phyloP scores from a whole-genome alignment of 2,113 vertebrate species.

The Camelus bactrianus region DNA sequence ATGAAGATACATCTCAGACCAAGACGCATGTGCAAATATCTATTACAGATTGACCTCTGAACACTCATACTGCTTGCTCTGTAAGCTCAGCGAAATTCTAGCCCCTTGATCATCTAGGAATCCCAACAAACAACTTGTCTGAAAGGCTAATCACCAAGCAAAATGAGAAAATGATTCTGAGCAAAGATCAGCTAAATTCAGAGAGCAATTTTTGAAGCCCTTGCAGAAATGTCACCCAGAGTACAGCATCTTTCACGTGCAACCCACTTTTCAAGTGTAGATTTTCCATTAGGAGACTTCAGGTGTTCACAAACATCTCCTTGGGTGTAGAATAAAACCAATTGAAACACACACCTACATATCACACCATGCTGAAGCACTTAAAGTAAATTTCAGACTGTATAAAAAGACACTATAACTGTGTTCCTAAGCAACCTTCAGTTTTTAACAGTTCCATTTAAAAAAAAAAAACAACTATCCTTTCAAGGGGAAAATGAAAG shows the following conservation, averaged over 20 bases:
- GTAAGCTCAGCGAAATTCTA: background rate
- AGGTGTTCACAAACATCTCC: background rate
- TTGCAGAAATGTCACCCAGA: constrained; percentile 15
- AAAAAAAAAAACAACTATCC: background rate
- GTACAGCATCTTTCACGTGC: background rate
- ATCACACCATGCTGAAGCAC: constrained; percentile 18
- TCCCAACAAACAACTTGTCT: background rate
- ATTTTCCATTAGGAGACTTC: background rate
- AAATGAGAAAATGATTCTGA: background rate
- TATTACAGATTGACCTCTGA: background rate
- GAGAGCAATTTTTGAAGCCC: background rate
- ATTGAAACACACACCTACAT: constrained; percentile 27
- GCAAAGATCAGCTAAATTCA: background rate
- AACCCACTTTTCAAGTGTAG: constrained; percentile 25
- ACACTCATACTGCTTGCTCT: background rate
- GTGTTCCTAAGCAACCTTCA: constrained; percentile 13
- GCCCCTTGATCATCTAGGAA: background rate
- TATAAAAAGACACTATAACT: background rate
- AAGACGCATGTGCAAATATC: background rate
- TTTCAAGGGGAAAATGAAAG: constrained; percentile 31
- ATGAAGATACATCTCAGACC: background rate
- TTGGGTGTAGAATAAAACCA: background rate
- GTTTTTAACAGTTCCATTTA: background rate
- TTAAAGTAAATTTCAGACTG: background rate
- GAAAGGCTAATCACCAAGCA: background rate